A percentile compares a stretch with the other conserved stretches of the same genome.
Conservation (phyloP, 2,888 invertebrate species). For the Ectemnius cavifrons region DNA sequence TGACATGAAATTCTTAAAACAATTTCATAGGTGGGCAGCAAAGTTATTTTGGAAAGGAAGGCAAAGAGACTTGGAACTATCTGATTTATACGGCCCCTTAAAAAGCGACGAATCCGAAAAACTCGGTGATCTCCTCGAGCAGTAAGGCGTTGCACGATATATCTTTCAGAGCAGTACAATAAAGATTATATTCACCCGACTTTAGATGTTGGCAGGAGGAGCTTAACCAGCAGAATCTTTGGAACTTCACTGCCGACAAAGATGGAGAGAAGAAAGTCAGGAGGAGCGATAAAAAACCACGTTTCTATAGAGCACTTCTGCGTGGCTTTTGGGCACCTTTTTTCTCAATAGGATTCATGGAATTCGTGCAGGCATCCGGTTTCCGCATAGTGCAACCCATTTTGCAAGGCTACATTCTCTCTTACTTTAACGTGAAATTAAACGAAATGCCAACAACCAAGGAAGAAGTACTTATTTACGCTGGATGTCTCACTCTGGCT, state of each 20-base stretch:
- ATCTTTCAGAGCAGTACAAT: no score
- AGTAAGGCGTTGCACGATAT: slow-evolving; percentile 57
- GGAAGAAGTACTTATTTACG: slow-evolving; percentile 80
- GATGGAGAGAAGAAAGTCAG: slow-evolving; percentile 44
- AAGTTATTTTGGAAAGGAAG: slow-evolving; percentile 75
- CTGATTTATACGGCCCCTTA: slow-evolving; percentile 75
- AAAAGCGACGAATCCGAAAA: slow-evolving; percentile 72
- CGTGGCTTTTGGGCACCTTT: slow-evolving; percentile 75
- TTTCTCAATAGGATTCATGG: slow-evolving; percentile 42
- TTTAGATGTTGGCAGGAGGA: slow-evolving; percentile 78
- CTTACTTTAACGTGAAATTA: slow-evolving; percentile 59
- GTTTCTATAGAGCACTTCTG: slow-evolving; percentile 76
- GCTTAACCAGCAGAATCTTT: slow-evolving; percentile 62
- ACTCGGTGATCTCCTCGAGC: slow-evolving; percentile 72
- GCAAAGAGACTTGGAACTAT: slow-evolving; percentile 69
- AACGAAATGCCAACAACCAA: slow-evolving; percentile 76
- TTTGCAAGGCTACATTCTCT: slow-evolving; percentile 65
- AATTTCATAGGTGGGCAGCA: slow-evolving; percentile 74
- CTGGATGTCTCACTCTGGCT: slow-evolving; percentile 73
- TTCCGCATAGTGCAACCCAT: slow-evolving; percentile 58
- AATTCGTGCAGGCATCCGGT: slow-evolving; percentile 39
- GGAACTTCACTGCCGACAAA: slow-evolving; percentile 51
- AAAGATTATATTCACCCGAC: background rate
- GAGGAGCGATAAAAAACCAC: slow-evolving; percentile 69
- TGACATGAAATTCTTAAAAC: no score